Percentiles rank a stretch among this genome's conserved stretches.
These are phyloP conservation scores for Neotoma lepida DNA, from an alignment of 2,113 vertebrate species.

Conservation along the genomic window DNA sequence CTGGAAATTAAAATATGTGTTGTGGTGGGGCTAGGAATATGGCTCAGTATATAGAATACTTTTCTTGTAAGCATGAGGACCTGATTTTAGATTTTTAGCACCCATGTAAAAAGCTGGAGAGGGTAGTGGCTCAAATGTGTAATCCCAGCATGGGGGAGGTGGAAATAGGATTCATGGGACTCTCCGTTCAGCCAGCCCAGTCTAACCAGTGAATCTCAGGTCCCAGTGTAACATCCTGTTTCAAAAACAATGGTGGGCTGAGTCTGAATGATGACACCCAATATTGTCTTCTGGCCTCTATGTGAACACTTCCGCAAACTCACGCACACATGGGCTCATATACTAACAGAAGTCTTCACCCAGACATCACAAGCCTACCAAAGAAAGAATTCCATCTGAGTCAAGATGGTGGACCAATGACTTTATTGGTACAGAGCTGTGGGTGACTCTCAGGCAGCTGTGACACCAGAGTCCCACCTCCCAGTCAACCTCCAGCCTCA, in stretches of 20 bases:
- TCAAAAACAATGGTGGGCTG: background rate
- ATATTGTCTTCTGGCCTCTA: background rate
- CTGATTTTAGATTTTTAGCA: background rate
- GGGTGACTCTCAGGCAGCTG: background rate
- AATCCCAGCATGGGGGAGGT: background rate
- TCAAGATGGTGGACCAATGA: background rate
- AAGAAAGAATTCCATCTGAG: background rate
- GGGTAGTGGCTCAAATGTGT: background rate
- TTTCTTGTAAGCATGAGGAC: background rate
- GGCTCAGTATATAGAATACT: background rate
- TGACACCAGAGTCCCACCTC: background rate
- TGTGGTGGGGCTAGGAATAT: rapidly evolving
- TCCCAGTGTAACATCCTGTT: background rate
- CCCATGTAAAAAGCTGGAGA: background rate
- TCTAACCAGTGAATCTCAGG: background rate
- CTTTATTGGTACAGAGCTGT: background rate
- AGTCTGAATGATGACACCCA: background rate
- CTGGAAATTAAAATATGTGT: background rate
- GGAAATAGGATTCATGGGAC: background rate
- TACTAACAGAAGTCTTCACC: background rate
- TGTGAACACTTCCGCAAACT: background rate
- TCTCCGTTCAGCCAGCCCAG: background rate
- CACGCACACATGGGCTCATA: background rate
- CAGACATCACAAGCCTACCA: background rate
- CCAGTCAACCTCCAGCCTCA: background rate